Evolutionary conservation across 2,113 vertebrate species (phyloP).

Genomic region (Phodopus roborovskii): DNA sequence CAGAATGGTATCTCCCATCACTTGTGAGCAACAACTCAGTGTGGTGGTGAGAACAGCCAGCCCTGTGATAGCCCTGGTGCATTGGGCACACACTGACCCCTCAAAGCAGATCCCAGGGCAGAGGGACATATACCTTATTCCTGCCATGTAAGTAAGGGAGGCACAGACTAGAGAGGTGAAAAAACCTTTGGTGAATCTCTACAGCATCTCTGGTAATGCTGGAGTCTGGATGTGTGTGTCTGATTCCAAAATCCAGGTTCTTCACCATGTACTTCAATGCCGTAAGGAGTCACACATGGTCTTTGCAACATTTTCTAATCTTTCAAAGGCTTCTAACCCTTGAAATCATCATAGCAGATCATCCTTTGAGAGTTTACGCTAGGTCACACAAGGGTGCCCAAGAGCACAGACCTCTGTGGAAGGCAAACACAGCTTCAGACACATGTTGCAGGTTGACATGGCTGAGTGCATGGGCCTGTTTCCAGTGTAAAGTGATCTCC

Average conservation of each 20-base stretch:
- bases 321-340: not conserved
- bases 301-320: not conserved
- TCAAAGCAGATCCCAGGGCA: not conserved
- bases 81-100: not conserved
- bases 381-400: not conserved
- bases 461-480: not conserved
- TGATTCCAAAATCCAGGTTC: not conserved
- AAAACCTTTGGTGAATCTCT: not conserved
- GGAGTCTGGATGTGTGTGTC: too few species aligned
- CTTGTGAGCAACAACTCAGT: not conserved
- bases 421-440: not conserved
- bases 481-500: not conserved
- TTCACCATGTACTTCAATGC: not conserved
- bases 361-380: not conserved
- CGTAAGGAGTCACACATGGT: not conserved
- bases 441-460: not conserved
- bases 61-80: not conserved
- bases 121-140: not conserved
- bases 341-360: not conserved
- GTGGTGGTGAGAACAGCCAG: too few species aligned
- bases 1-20: too few species aligned
- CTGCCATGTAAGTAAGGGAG: not conserved
- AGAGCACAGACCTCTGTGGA: not conserved
- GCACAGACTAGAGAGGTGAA: not conserved
- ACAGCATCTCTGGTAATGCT: not conserved